phyloP scores from a whole-genome alignment of 92 coral and sea anemone species.

The Heteractis magnifica region DNA sequence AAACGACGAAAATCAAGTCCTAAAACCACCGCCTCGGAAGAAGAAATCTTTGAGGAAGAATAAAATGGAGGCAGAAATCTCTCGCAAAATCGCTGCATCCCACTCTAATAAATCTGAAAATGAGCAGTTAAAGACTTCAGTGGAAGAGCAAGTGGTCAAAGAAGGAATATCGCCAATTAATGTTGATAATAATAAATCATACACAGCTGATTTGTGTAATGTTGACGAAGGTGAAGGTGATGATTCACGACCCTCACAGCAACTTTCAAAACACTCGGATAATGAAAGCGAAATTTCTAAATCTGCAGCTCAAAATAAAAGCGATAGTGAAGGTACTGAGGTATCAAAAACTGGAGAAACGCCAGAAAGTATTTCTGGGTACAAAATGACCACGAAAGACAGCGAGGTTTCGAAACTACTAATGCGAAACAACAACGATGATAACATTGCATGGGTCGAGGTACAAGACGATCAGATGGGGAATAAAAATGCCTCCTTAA shows the following conservation, averaged over 20 bases:
- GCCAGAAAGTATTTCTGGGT: not conserved
- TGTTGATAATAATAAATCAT: not conserved
- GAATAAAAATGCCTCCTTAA: slow-evolving; percentile 1
- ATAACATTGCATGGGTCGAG: not conserved
- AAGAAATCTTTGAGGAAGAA: slow-evolving; percentile 30
- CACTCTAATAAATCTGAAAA: slow-evolving; percentile 9
- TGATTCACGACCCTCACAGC: not conserved
- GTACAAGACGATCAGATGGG: not conserved
- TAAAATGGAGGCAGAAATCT: slow-evolving; percentile 17
- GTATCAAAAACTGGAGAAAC: slow-evolving; percentile 5
- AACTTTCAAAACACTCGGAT: not conserved
- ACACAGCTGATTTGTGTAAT: not conserved
- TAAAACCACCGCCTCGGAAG: slow-evolving; percentile 28
- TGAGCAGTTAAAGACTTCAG: slow-evolving; percentile 16
- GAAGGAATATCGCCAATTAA: not conserved
- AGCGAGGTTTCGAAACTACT: slow-evolving; percentile 12
- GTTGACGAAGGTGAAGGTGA: not conserved
- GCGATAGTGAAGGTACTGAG: not conserved
- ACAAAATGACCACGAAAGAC: not conserved
- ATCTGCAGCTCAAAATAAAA: not conserved
- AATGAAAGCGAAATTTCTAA: not conserved
- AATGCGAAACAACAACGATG: slow-evolving; percentile 8
- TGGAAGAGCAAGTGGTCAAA: not conserved
- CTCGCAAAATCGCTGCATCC: slow-evolving; percentile 2
- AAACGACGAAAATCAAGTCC: slow-evolving; percentile 9